phyloP scores from a whole-genome alignment of 2,888 invertebrate genomes.

The Metalampra italica region DNA sequence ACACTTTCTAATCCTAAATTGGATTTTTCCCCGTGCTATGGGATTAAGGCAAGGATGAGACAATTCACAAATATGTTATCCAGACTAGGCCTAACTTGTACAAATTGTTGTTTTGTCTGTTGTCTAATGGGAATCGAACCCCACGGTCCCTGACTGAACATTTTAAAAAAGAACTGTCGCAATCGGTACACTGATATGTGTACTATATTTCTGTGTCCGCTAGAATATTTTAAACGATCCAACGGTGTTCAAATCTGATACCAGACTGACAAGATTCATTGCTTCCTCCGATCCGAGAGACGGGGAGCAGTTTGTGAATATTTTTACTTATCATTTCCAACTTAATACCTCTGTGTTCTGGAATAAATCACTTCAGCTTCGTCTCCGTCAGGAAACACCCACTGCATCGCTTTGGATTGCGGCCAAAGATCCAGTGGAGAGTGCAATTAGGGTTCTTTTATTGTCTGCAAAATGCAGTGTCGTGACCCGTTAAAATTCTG shows the following conservation, averaged over 20 bases:
- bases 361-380: conserved; percentile 18
- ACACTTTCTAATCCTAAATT: too few relatives aligned
- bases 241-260: conserved; percentile 1
- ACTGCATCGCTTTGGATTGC: conserved; percentile 27
- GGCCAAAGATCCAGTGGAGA: conserved; percentile 24
- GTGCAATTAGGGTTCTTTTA: conserved; percentile 30
- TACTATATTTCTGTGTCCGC: not conserved
- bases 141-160: too few relatives aligned
- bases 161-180: too few relatives aligned
- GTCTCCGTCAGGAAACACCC: conserved; percentile 9
- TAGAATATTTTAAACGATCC: not conserved
- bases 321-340: conserved; percentile 13
- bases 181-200: too few relatives aligned
- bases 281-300: conserved; percentile 2
- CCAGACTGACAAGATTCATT: conserved; percentile 11
- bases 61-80: too few relatives aligned
- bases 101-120: too few relatives aligned
- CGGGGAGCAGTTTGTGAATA: conserved; percentile 3
- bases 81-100: too few relatives aligned
- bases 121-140: too few relatives aligned
- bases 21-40: too few relatives aligned
- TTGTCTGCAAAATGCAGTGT: conserved; percentile 13
- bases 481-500: conserved; percentile 1
- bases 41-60: too few relatives aligned
- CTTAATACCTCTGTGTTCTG: not conserved